Evolutionary conservation across 2,797 vertebrate species (phyloP).

Genomic region (Sebastes nivosus): DNA sequence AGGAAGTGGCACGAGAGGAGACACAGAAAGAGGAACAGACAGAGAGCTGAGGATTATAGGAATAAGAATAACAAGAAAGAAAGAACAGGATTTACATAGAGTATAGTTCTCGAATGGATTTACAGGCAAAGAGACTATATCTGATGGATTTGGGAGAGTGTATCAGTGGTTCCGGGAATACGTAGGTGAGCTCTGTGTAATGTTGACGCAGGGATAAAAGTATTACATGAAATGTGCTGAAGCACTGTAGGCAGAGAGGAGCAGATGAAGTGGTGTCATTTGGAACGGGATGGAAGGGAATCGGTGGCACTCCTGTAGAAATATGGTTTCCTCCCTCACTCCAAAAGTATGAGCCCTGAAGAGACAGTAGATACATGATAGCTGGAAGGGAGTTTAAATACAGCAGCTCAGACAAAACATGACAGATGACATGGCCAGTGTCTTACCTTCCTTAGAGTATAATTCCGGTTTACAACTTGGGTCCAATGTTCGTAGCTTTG

Average conservation of each 20-base stretch:
- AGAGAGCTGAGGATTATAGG: conserved; percentile 52
- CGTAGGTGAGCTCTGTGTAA: conserved; percentile 54
- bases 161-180: conserved; percentile 45
- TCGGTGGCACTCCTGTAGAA: conserved; percentile 12
- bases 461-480: not conserved
- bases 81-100: conserved; percentile 53
- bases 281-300: conserved; percentile 28
- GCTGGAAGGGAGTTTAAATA: conserved; percentile 12
- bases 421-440: not conserved
- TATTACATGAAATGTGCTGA: conserved; percentile 57
- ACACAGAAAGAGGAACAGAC: not conserved
- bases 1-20: not conserved
- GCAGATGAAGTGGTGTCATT: conserved; percentile 48
- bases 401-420: not conserved
- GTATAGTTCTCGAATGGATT: conserved; percentile 52
- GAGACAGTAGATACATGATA: not conserved
- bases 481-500: not conserved
- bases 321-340: conserved; percentile 19
- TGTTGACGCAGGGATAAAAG: conserved; percentile 65
- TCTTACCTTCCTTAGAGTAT: not conserved
- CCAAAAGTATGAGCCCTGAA: not conserved
- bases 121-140: conserved; percentile 41
- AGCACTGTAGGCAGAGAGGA: conserved; percentile 45
- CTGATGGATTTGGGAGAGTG: conserved; percentile 57
- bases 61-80: conserved; percentile 41